Evolutionary conservation across 1,140 invertebrate genomes (phyloP).

Genomic region (Drosophila virilis): DNA sequence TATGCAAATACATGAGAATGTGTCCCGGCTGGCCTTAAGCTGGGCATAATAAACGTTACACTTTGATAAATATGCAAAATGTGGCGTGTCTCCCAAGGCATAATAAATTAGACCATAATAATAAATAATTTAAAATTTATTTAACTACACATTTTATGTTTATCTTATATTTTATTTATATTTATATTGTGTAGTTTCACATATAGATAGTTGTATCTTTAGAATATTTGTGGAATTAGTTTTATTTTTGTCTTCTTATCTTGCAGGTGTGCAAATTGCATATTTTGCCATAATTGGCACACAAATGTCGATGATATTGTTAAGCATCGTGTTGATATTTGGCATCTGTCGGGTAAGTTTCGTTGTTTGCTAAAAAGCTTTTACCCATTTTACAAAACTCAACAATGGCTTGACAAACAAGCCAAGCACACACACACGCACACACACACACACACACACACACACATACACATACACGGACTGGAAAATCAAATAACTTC

Average conservation of each 20-base stretch:
- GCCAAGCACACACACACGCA: constrained; percentile 2
- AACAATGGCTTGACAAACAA: constrained; percentile 23
- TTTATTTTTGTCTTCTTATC: constrained; percentile 17
- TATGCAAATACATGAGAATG: constrained; percentile 11
- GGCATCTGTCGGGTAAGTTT: constrained; percentile 89
- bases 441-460: constrained; percentile 7
- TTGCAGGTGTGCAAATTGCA: constrained; percentile 90
- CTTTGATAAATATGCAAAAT: constrained; percentile 71
- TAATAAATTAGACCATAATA: constrained; percentile 18
- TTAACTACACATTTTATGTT: neutral
- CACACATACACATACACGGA: neutral
- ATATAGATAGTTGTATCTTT: no score
- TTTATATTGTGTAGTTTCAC: neutral
- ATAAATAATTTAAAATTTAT: neutral
- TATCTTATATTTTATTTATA: neutral
- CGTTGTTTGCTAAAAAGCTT: constrained; percentile 54
- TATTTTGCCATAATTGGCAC: constrained; percentile 90
- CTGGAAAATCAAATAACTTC: constrained; percentile 42
- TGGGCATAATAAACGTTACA: constrained; percentile 58
- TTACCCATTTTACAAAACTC: constrained; percentile 45
- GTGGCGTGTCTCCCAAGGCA: constrained; percentile 2
- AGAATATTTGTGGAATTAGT: constrained; percentile 1
- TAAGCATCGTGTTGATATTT: constrained; percentile 88
- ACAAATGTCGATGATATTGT: constrained; percentile 89
- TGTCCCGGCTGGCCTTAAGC: constrained; percentile 8